Evolutionary conservation across 2,113 vertebrate genomes (phyloP), one percentile per base, ranked within the genome.

Genomic region (Podarcis cretensis): DNA sequence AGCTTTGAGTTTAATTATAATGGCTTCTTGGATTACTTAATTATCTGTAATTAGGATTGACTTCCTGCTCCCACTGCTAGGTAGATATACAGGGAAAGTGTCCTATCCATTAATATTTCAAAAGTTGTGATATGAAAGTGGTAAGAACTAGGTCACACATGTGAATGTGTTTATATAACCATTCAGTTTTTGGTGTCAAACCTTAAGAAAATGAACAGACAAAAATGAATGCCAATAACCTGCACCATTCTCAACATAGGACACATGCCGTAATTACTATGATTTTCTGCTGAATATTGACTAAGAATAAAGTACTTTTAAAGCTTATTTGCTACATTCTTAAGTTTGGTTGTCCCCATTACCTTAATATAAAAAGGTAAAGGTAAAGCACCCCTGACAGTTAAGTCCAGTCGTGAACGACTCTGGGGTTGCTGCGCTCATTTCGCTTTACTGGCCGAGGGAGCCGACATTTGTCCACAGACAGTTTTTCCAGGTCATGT

Each of bases 31-130:
- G 35, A 78, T 79, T 37, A 40, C 86, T 91, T 83, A 92, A 5
- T 92, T 82, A 71, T 16, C 91, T 90, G 43, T 88, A 89, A 87
- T 91, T 89, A 89, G 78, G 71, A 86, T 80, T 82, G 77, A 90
- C 59, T 87, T 68, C 12, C 78, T 90, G 18, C 84, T 85, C 76
- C 80, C 25, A 86, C 84, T 73, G n/a, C 25, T 87, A 90, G 87
- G 43, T 65, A 54, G 32, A 37, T 25, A 83, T 13, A 75, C 82
- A 74, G 83, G 84, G 86, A 90, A 83, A 86, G 84, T 86, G n/a
- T 12, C 54, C 0, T 0, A 8, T 86, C 23, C 0, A 54, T 48
- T 85, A 81, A 66, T 32, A 83, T 48, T 85, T 82, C 4, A 81
- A 76, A 84, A 73, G n/a, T 6, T 25, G 84, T 7, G 1, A 76